Percentiles rank a stretch among this genome's conserved stretches.
phyloP scores from a whole-genome alignment of 23 tunicate genomes.

The Corella eumyota region DNA sequence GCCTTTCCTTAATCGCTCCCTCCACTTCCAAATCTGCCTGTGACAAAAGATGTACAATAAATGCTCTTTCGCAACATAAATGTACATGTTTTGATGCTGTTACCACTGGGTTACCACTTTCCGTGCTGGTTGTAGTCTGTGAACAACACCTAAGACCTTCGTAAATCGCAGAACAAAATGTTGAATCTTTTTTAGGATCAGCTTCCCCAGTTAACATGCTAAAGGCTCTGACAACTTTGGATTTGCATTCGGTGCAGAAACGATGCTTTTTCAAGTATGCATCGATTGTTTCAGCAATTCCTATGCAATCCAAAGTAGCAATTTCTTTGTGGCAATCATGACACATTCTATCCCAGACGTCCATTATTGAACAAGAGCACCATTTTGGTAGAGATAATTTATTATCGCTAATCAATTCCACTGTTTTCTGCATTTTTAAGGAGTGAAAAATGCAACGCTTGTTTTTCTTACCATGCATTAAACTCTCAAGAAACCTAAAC shows the following conservation, averaged over 20 bases:
- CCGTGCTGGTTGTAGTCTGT: background rate
- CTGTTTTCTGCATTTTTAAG: constrained; percentile 68
- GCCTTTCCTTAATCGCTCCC: constrained; percentile 74
- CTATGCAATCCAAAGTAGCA: constrained; percentile 48
- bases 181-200: constrained; percentile 24
- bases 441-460: constrained; percentile 83
- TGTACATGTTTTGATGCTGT: constrained; percentile 30
- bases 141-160: constrained; percentile 35
- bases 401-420: constrained; percentile 17
- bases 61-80: constrained; percentile 69
- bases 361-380: constrained; percentile 61
- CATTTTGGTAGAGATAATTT: constrained; percentile 28
- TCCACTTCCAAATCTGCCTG: constrained; percentile 70
- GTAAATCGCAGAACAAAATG: constrained; percentile 51
- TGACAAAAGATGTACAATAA: constrained; percentile 63
- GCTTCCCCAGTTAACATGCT: constrained; percentile 63
- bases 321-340: constrained; percentile 69
- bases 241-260: constrained; percentile 76
- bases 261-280: constrained; percentile 81
- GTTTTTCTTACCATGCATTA: constrained; percentile 50
- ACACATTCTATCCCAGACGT: constrained; percentile 78
- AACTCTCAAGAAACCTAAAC: constrained; percentile 20
- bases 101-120: background rate
- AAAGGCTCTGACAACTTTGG: constrained; percentile 67
- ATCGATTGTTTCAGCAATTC: constrained; percentile 55